Conservation (phyloP, 1,140 invertebrate species). For the Parasteatoda tepidariorum region DNA sequence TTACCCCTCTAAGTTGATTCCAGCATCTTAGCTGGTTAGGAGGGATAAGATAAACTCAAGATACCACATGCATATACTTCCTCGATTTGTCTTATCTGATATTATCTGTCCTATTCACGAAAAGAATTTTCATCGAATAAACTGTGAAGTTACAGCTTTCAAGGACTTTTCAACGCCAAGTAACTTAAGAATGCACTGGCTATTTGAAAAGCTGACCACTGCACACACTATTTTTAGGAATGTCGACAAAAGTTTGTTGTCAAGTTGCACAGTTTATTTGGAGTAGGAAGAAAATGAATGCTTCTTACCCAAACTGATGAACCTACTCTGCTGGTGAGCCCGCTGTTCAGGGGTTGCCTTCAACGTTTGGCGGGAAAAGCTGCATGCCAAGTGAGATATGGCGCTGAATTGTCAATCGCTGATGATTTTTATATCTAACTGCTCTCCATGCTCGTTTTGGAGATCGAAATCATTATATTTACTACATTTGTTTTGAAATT, state of each 20-base stretch:
- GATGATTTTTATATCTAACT: background rate
- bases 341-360: slow-evolving; percentile 7
- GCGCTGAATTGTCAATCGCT: background rate
- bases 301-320: slow-evolving; percentile 42
- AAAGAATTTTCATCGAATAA: too few species aligned
- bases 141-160: too few species aligned
- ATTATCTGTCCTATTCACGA: too few species aligned
- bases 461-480: too few species aligned
- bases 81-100: too few species aligned
- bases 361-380: background rate
- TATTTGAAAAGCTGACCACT: background rate
- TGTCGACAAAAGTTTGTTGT: slow-evolving; percentile 4
- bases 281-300: slow-evolving; percentile 34
- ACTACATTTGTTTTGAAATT: too few species aligned
- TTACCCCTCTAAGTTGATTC: slow-evolving; percentile 12
- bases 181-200: slow-evolving; percentile 3
- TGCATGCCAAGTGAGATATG: background rate
- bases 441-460: too few species aligned
- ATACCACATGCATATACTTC: background rate
- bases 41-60: background rate
- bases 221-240: background rate
- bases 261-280: slow-evolving; percentile 12
- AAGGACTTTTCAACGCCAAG: background rate
- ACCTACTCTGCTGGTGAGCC: slow-evolving; percentile 52
- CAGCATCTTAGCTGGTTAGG: slow-evolving; percentile 3